Percentiles rank a stretch among this genome's conserved stretches.
Evolutionary conservation across 30 jellyfish, hydroid and myxozoan genomes (phyloP).

Genomic region (Catostylus mosaicus): DNA sequence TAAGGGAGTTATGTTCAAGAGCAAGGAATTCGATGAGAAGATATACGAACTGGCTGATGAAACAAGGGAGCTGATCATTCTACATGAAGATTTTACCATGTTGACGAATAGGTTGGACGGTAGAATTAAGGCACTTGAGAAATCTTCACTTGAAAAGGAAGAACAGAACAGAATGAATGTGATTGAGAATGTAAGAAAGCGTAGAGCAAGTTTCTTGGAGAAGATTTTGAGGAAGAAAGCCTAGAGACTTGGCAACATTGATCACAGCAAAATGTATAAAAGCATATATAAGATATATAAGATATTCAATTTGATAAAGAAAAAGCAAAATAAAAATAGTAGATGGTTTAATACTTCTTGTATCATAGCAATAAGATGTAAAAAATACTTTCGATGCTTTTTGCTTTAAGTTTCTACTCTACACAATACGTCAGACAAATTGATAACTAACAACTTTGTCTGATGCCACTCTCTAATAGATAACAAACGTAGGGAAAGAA

Average conservation of each 20-base stretch:
- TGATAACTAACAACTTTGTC: too few species aligned
- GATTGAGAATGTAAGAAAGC: neutral
- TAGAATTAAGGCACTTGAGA: neutral
- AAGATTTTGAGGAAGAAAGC: neutral
- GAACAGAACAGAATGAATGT: neutral
- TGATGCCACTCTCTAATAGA: too few species aligned
- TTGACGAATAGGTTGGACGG: neutral
- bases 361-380: too few species aligned
- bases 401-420: too few species aligned
- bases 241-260: neutral
- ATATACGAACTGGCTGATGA: slow-evolving; percentile 11
- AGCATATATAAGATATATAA: too few species aligned
- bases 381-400: too few species aligned
- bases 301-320: too few species aligned
- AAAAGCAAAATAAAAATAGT: too few species aligned
- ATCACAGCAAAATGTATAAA: too few species aligned
- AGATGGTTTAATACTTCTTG: too few species aligned
- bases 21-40: neutral
- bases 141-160: neutral
- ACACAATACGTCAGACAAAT: too few species aligned
- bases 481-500: too few species aligned
- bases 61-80: neutral
- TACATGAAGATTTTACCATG: slow-evolving; percentile 5
- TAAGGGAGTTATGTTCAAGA: neutral
- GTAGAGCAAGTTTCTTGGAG: neutral